Conservation (phyloP, 2,888 invertebrate species). For the Litoditis marina region DNA sequence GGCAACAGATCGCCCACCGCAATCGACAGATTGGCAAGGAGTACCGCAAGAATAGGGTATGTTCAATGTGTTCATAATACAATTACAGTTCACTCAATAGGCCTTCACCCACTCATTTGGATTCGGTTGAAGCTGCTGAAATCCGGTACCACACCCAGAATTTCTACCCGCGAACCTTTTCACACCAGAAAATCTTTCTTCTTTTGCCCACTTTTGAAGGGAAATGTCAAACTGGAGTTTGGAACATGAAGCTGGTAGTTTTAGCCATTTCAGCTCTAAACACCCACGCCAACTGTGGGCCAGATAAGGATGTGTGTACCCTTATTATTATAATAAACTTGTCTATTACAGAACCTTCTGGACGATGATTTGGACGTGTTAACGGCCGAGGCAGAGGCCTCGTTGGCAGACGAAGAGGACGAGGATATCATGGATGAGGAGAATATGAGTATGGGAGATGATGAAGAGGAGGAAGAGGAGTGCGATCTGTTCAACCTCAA, state of each 20-base stretch:
- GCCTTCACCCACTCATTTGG: no score
- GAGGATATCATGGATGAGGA: slow-evolving; percentile 21
- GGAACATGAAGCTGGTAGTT: slow-evolving; percentile 11
- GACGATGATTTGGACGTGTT: slow-evolving; percentile 7
- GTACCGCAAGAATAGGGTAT: slow-evolving; percentile 17
- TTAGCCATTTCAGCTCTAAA: no score
- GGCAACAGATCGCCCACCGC: slow-evolving; percentile 25
- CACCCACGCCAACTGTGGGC: no score
- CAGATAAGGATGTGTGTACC: no score
- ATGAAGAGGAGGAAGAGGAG: slow-evolving; percentile 27
- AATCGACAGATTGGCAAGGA: slow-evolving; percentile 25
- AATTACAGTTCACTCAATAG: no score
- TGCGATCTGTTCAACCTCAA: slow-evolving; percentile 31
- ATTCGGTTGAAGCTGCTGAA: no score
- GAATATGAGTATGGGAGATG: slow-evolving; percentile 17
- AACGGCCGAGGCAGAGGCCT: no score
- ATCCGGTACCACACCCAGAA: no score
- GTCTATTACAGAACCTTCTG: slow-evolving; percentile 4
- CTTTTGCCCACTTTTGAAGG: not conserved
- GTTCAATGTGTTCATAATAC: no score
- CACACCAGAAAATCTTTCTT: not conserved
- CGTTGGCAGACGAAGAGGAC: slow-evolving; percentile 11
- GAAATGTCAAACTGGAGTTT: not conserved
- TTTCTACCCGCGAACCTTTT: not conserved
- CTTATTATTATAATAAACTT: no score